Percentiles rank a stretch among this genome's conserved stretches.
phyloP scores from a whole-genome alignment of 2,888 invertebrate species.

The Sinohyriopsis cumingii region DNA sequence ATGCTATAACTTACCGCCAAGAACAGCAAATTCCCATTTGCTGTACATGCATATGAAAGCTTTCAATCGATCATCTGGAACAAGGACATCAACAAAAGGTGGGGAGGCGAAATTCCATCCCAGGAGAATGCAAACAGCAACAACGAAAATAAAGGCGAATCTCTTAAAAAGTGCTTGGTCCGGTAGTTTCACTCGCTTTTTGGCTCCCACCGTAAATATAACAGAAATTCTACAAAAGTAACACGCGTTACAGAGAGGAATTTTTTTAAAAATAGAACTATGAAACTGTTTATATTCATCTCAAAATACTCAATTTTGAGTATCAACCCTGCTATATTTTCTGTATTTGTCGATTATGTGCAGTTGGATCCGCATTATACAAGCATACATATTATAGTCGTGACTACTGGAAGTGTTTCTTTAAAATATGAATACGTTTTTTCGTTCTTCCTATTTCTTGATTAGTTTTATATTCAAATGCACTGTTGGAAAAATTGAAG shows the following conservation, averaged over 20 bases:
- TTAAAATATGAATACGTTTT: too few species aligned
- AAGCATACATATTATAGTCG: too few species aligned
- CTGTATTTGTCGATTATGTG: too few species aligned
- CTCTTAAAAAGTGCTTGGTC: conserved; percentile 93
- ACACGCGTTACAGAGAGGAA: not conserved
- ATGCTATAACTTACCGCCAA: conserved; percentile 79
- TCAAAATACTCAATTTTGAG: too few species aligned
- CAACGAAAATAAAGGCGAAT: conserved; percentile 92
- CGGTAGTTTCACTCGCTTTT: conserved; percentile 92
- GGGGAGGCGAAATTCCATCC: conserved; percentile 84
- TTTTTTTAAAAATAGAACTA: too few species aligned
- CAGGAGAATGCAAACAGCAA: conserved; percentile 89
- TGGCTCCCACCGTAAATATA: conserved; percentile 93
- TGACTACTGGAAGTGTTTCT: too few species aligned
- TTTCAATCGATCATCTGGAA: conserved; percentile 77
- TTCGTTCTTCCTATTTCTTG: too few species aligned
- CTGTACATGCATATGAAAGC: conserved; percentile 93
- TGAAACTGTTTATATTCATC: too few species aligned
- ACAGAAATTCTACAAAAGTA: conserved; percentile 83
- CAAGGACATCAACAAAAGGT: conserved; percentile 39
- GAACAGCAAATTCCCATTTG: conserved; percentile 96
- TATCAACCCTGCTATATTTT: too few species aligned
- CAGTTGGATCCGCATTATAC: too few species aligned
- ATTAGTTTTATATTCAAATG: too few species aligned
- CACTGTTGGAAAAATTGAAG: too few species aligned